phyloP scores from a whole-genome alignment of 2,888 invertebrate species.

The Tenthredo notha region DNA sequence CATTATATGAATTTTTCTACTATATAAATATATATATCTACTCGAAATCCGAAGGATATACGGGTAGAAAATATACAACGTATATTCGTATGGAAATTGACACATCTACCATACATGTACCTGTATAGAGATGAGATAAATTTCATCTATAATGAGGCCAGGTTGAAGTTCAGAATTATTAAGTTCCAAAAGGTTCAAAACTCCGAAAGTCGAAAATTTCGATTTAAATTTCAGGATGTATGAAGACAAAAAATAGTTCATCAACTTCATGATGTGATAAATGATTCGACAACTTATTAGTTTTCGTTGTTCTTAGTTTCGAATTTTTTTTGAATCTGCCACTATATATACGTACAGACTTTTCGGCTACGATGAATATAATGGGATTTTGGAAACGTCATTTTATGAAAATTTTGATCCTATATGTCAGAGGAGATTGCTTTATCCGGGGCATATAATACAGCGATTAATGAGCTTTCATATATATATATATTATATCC shows the following conservation, averaged over 20 bases:
- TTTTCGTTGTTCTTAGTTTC: no score
- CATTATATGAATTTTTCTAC: neutral
- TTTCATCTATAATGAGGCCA: neutral
- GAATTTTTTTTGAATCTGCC: no score
- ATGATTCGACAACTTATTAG: no score
- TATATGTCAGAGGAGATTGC: neutral
- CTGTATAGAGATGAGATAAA: neutral
- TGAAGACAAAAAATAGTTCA: no score
- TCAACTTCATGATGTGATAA: no score
- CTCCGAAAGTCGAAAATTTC: no score
- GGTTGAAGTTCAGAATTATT: neutral
- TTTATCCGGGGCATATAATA: neutral
- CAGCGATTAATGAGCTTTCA: slow-evolving; percentile 3
- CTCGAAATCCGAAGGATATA: neutral
- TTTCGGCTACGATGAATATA: no score
- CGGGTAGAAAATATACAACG: neutral
- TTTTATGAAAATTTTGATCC: neutral
- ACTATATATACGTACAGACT: no score
- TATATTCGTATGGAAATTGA: slow-evolving; percentile 4
- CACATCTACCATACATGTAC: neutral
- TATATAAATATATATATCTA: neutral
- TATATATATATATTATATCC: neutral
- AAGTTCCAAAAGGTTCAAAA: no score
- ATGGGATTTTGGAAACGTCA: no score
- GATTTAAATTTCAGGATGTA: no score